phyloP scores from a whole-genome alignment of 2,888 invertebrate genomes.

The Odontomyia ornata region DNA sequence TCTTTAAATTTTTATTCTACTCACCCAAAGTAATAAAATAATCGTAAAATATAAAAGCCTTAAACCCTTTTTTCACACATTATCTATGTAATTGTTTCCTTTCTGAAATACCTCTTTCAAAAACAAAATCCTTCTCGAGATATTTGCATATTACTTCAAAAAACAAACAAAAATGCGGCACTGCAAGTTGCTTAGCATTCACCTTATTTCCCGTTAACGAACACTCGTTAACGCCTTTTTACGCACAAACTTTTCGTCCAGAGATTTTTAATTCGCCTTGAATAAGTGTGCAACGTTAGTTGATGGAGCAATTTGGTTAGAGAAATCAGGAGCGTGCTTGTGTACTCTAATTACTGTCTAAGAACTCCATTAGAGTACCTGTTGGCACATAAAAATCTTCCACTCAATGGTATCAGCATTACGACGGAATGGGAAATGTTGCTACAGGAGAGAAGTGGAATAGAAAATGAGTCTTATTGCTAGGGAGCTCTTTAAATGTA shows the following conservation, averaged over 20 bases:
- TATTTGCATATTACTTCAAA: constrained; percentile 10
- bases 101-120: neutral
- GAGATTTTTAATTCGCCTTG: neutral
- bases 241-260: neutral
- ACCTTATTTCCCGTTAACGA: constrained; percentile 11
- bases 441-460: neutral
- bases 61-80: neutral
- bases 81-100: constrained; percentile 2
- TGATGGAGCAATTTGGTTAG: constrained; percentile 13
- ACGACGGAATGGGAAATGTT: neutral
- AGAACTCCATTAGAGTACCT: constrained; percentile 42
- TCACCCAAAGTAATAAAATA: constrained; percentile 1
- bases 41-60: constrained; percentile 27
- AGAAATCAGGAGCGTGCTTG: constrained; percentile 40
- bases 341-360: constrained; percentile 39
- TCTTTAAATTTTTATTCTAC: no score
- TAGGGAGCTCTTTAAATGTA: neutral
- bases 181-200: neutral
- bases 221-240: constrained; percentile 36
- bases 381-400: constrained; percentile 35
- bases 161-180: neutral
- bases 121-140: neutral
- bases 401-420: neutral
- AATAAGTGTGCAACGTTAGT: neutral
- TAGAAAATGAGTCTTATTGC: neutral